Percentiles rank a stretch among this genome's conserved stretches.
These are phyloP conservation scores for Celastrina argiolus DNA, from an alignment of 2,888 invertebrate genomes.

Conservation along the genomic window DNA sequence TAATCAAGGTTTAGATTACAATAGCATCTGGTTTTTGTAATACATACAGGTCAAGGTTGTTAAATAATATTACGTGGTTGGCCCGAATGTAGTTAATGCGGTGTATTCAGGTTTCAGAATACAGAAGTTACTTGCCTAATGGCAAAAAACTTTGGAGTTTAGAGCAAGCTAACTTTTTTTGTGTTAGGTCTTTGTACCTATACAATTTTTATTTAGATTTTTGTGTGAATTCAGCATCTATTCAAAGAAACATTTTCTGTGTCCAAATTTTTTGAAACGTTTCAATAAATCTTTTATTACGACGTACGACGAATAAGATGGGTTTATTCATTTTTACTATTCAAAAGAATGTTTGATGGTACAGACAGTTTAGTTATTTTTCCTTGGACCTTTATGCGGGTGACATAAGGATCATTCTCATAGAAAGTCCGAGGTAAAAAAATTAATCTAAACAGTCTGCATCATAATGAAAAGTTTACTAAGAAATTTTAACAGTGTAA, in stretches of 20 bases:
- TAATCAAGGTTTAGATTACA: conserved; percentile 16
- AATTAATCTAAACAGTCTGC: too few species aligned
- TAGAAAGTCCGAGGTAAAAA: too few species aligned
- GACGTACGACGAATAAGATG: neutral
- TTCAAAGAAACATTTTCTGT: neutral
- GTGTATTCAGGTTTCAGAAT: neutral
- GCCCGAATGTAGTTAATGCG: neutral
- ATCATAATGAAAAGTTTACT: neutral
- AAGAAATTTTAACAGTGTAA: neutral
- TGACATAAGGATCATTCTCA: too few species aligned
- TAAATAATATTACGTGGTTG: neutral
- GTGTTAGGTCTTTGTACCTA: too few species aligned
- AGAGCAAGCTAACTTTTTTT: neutral
- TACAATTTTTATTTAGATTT: neutral
- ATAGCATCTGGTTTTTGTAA: conserved; percentile 14
- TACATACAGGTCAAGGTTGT: conserved; percentile 8
- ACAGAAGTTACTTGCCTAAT: neutral
- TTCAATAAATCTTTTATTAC: neutral
- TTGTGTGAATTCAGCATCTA: neutral
- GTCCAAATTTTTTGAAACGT: neutral
- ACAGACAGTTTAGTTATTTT: too few species aligned
- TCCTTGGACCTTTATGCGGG: too few species aligned
- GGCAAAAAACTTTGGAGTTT: neutral
- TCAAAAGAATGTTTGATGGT: conserved; percentile 1
- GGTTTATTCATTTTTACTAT: neutral